Evolutionary conservation across 2,797 vertebrate genomes (phyloP).

Genomic region (Crenichthys baileyi): DNA sequence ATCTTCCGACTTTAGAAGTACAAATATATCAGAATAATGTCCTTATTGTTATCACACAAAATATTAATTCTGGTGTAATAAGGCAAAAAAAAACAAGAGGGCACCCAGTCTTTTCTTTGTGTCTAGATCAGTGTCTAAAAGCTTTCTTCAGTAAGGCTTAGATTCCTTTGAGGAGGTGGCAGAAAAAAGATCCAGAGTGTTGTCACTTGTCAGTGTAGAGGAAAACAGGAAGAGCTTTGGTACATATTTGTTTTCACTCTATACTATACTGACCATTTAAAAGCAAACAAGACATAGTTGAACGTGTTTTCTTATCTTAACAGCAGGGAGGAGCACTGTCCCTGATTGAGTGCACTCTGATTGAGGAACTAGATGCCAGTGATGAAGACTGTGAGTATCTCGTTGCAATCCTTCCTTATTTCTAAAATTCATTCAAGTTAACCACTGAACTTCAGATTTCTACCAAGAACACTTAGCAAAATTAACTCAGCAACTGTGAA

Average conservation of each 20-base stretch:
- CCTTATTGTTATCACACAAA: background rate
- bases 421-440: background rate
- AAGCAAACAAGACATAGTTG: background rate
- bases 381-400: constrained; percentile 92
- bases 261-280: background rate
- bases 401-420: background rate
- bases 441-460: background rate
- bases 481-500: background rate
- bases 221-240: background rate
- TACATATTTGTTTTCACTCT: background rate
- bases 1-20: background rate
- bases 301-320: constrained; percentile 26
- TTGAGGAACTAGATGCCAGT: constrained; percentile 88
- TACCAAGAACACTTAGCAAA: background rate
- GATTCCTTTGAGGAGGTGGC: too few relatives aligned
- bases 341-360: constrained; percentile 91
- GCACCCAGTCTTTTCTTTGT: background rate
- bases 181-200: too few relatives aligned
- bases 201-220: too few relatives aligned
- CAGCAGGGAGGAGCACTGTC: constrained; percentile 94
- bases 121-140: background rate
- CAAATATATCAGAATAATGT: background rate
- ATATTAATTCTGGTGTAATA: background rate
- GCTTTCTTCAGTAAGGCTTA: background rate
- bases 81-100: background rate